Base-by-base conservation (phyloP, 2,113 vertebrate genomes). In the Mesitornis unicolor region DNA sequence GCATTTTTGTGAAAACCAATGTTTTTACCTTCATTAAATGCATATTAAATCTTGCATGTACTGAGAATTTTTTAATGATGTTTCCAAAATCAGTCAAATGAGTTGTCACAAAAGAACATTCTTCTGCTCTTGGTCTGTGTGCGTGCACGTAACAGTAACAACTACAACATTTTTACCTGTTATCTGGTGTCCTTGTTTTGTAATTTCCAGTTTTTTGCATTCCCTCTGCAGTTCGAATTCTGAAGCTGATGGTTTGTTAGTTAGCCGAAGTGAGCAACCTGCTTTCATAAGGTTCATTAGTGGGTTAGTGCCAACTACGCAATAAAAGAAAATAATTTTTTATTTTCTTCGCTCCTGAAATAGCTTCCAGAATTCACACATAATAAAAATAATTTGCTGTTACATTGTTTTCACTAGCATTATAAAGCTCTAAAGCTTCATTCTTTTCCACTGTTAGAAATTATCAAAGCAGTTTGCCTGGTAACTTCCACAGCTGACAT, bases 401-500 rank as follows among this genome's bases (percentile, higher is more conserved):
- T 65, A 53, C 87, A 25, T 59, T 96, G 93, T 96, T 96, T 96
- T 93, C 80, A 87, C 3, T 40, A 84, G 68, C 73, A 64, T 87
- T 78, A 89, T 64, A 73, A 95, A 90, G 47, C 69, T 92, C 92
- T 82, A 86, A 92, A 94, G 92, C 93, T 76, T 91, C 86, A 33
- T 94, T 95, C 88, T 78, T 94, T 88, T 74, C 90, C 90, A 42
- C 47, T 60, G 73, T 50, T 94, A 42, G 77, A 79, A 95, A 33
- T 94, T 90, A 89, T 71, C 86, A 96, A 96, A 96, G 86, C 90
- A 68, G 43, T 67, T 95, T 93, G 95, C 83, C 82, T 95, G 85
- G 87, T 92, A 92, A 92, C 87, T 92, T 92, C 92, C 88, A 87
- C 88, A 89, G 90, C 77, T 95, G 95, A 93, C 92, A 94, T 73